Percentiles rank a stretch among this genome's conserved stretches.
phyloP scores from a whole-genome alignment of 2,888 invertebrate species.

The Sesia apiformis region DNA sequence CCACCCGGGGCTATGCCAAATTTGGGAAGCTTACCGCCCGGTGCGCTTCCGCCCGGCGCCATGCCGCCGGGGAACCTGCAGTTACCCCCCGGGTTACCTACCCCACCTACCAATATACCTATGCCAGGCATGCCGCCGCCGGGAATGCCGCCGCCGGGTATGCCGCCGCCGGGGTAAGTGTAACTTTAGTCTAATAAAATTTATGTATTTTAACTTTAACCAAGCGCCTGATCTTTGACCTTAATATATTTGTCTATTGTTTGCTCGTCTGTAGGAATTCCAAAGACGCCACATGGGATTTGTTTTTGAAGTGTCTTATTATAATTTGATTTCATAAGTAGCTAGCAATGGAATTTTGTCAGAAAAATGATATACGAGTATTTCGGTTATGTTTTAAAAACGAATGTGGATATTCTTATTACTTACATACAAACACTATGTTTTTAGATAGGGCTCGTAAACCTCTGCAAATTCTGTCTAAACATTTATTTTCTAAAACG shows the following conservation, averaged over 20 bases:
- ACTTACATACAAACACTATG: too few relatives aligned
- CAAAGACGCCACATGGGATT: background rate
- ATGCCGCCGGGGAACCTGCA: background rate
- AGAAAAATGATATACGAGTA: too few relatives aligned
- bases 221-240: background rate
- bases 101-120: conserved; percentile 10
- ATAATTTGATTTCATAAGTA: too few relatives aligned
- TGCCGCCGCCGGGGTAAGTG: conserved; percentile 49
- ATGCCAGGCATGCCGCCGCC: conserved; percentile 17
- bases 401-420: too few relatives aligned
- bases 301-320: too few relatives aligned
- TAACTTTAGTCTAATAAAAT: background rate
- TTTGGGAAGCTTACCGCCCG: background rate
- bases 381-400: too few relatives aligned
- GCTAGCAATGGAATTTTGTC: too few relatives aligned
- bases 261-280: background rate
- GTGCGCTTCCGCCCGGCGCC: background rate
- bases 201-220: background rate
- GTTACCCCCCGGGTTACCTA: background rate
- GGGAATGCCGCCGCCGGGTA: conserved; percentile 17
- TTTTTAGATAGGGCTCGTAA: too few relatives aligned
- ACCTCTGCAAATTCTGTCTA: too few relatives aligned
- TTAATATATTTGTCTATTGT: background rate
- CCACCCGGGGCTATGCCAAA: background rate
- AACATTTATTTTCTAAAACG: too few relatives aligned